Evolutionary conservation across 2,113 vertebrate species (phyloP).

Genomic region (Colossoma macropomum): DNA sequence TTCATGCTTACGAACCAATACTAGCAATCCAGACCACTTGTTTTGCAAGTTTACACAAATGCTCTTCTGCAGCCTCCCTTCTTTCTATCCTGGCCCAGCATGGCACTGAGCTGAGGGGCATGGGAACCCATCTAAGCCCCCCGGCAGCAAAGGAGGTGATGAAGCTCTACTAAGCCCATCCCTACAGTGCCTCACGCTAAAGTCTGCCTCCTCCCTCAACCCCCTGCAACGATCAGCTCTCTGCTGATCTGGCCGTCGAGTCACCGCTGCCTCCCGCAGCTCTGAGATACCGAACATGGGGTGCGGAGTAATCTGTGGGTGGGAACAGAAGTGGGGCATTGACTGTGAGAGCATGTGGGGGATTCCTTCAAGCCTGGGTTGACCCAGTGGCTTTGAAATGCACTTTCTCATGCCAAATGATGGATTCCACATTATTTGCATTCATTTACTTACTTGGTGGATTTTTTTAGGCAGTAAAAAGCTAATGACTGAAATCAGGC

Average conservation of each 20-base stretch:
- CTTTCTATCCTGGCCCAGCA: background rate
- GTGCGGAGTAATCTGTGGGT: conserved; percentile 47
- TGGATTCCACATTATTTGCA: too few species aligned
- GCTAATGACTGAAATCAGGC: too few species aligned
- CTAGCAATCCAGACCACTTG: too few species aligned
- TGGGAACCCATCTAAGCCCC: conserved; percentile 64
- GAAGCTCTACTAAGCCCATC: conserved; percentile 35
- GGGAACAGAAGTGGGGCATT: conserved; percentile 2
- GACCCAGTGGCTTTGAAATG: background rate
- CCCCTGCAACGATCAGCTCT: conserved; percentile 56
- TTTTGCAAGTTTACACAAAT: too few species aligned
- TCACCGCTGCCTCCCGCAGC: conserved; percentile 49
- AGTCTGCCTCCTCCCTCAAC: conserved; percentile 9
- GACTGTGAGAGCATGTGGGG: too few species aligned
- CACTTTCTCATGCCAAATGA: background rate
- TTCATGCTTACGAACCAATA: too few species aligned
- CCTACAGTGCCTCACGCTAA: conserved; percentile 41
- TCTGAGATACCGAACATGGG: conserved; percentile 42
- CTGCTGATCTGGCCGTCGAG: conserved; percentile 54
- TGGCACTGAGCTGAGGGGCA: conserved; percentile 46
- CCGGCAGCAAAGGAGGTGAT: conserved; percentile 15
- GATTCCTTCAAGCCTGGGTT: background rate
- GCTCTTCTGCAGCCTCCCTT: background rate
- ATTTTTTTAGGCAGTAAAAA: too few species aligned
- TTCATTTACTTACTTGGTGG: too few species aligned